Conservation (phyloP, 2,888 invertebrate species). For the Drosophila imparisetae region DNA sequence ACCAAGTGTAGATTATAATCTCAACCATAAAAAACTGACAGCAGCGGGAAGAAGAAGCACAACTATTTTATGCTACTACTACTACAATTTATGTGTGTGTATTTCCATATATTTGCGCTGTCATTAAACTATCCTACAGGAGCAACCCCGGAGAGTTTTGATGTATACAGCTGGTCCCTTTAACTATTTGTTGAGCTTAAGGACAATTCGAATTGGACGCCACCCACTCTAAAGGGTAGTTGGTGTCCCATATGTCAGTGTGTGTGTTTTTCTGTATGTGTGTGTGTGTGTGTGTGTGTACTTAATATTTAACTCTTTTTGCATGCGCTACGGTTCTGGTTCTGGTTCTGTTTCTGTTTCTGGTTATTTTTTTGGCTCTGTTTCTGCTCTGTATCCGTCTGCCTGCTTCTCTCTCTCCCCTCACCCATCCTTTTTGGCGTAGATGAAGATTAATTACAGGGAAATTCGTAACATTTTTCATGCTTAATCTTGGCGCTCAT, state of each 20-base stretch:
- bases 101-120: conserved; percentile 28
- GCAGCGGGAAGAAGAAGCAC: not conserved
- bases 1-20: not conserved
- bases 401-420: conserved; percentile 8
- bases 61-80: not conserved
- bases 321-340: conserved; percentile 51
- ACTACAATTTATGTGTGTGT: not conserved
- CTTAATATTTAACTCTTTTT: conserved; percentile 79
- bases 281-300: conserved; percentile 45
- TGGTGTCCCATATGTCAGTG: not conserved
- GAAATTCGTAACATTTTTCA: conserved; percentile 78
- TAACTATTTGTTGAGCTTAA: conserved; percentile 73
- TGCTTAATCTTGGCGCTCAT: conserved; percentile 75
- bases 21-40: not conserved
- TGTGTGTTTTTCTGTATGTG: not conserved
- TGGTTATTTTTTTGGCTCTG: conserved; percentile 16
- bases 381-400: conserved; percentile 32
- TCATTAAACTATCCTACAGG: conserved; percentile 40
- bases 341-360: conserved; percentile 8
- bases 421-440: conserved; percentile 34
- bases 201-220: conserved; percentile 56
- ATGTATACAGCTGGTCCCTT: conserved; percentile 57
- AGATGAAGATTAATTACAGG: conserved; percentile 77
- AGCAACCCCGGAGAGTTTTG: conserved; percentile 11
- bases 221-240: conserved; percentile 28